Base-by-base conservation (phyloP, 2,113 vertebrate species). In the Tretioscincus oriximinensis region DNA sequence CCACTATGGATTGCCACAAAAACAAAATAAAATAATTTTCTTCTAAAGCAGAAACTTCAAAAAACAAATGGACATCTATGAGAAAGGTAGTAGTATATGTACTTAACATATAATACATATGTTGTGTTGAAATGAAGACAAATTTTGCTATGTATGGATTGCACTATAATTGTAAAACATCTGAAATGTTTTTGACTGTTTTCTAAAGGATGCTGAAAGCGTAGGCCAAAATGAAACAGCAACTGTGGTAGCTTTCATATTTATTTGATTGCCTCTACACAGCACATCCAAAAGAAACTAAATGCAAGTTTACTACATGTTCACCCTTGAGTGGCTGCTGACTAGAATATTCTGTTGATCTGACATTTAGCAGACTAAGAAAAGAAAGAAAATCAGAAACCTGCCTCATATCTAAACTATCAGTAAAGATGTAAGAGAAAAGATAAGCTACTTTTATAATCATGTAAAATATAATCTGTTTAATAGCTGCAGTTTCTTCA, bases 91-190 rank as follows among this genome's bases (percentile, higher is more conserved):
- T 82, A 26, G 1, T 58, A 60, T 60, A 29, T 14, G 73, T 9
- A 63, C 28, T 3, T 67, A 71, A 16, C 29, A 6, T 73, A 11
- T 31, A 31, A 4, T 66, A 74, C 4, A 24, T 45, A 6, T 41
- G 21, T 67, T 72, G 26, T 51, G 21, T 0, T 69, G 73, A 80
- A 51, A 7, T 49, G 7, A 73, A 10, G 5, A 54, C 1, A 29
- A 67, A 78, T 81, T 7, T 81, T 81, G 26, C 77, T 76, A 47
- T 6, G 35, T 45, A 4, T 1, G 83, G 79, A 82, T 81, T 72
- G 7, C 78, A 63, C 28, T 70, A 12, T 71, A 81, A 71, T 14
- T 54, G 29, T 60, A 72, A 60, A 49, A 71, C 29, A 41, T 77
- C 29, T 65, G 67, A 26, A 71, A 26, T 54, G 47, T 72, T 72